A percentile compares a stretch with the other conserved stretches of the same genome.
phyloP scores from a whole-genome alignment of 2,113 vertebrate genomes.

The Phyllopteryx taeniolatus region DNA sequence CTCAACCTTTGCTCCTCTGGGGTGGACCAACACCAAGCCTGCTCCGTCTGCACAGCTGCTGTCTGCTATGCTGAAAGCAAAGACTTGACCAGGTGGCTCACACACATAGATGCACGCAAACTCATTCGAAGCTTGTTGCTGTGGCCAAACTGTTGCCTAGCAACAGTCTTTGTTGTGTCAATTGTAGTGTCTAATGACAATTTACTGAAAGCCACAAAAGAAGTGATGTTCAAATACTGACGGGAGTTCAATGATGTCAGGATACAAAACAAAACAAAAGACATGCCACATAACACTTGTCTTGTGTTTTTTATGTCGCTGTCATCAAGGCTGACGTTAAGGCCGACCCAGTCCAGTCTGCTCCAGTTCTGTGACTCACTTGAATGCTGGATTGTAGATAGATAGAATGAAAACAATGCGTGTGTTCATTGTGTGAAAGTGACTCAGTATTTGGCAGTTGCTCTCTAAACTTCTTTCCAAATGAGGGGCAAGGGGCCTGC shows the following conservation, averaged over 20 bases:
- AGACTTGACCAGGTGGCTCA: conserved; percentile 35
- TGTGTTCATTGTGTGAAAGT: conserved; percentile 51
- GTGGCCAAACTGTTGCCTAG: conserved; percentile 28
- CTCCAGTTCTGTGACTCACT: conserved; percentile 60
- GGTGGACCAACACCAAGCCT: conserved; percentile 22
- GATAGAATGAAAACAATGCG: conserved; percentile 36
- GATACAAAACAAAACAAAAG: background rate
- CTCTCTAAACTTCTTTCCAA: conserved; percentile 43
- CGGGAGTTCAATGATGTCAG: background rate
- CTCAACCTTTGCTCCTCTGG: conserved; percentile 11
- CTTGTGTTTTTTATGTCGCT: background rate
- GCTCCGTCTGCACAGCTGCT: conserved; percentile 18
- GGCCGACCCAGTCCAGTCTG: conserved; percentile 36
- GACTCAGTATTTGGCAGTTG: conserved; percentile 58
- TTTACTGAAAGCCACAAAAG: background rate
- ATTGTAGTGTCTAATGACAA: background rate
- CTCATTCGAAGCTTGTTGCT: conserved; percentile 3
- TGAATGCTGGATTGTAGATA: conserved; percentile 5
- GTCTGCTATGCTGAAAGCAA: conserved; percentile 25
- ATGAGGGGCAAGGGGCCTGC: conserved; percentile 16
- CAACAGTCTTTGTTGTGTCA: conserved; percentile 19
- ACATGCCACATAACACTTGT: background rate
- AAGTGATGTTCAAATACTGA: background rate
- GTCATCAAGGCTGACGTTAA: background rate
- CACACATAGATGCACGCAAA: conserved; percentile 17